Conservation (phyloP, 1,140 invertebrate species). For the Platyscapa corneri region DNA sequence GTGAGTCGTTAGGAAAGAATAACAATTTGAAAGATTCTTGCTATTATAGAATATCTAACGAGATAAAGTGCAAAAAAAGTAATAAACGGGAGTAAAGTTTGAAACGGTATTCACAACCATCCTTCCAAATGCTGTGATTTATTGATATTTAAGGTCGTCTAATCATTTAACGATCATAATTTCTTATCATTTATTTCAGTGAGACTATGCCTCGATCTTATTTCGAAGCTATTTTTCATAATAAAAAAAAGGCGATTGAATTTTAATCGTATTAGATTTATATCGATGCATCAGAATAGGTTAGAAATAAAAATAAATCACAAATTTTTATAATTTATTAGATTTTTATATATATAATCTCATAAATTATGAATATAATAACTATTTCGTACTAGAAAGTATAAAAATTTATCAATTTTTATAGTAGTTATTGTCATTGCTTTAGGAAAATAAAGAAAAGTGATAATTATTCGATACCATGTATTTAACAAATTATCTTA, state of each 20-base stretch:
- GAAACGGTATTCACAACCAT: conserved; percentile 50
- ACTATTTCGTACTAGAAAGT: not conserved
- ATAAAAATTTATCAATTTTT: conserved; percentile 29
- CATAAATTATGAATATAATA: conserved; percentile 35
- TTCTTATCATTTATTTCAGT: conserved; percentile 36
- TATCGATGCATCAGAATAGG: conserved; percentile 35
- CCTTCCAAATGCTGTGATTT: conserved; percentile 61
- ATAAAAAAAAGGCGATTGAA: conserved; percentile 35
- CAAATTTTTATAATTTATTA: conserved; percentile 44
- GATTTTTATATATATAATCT: conserved; percentile 31
- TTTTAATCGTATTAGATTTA: conserved; percentile 42
- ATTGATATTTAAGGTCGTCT: conserved; percentile 50
- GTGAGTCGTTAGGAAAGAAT: conserved; percentile 16
- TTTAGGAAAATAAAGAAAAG: conserved; percentile 30
- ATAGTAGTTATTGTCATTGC: conserved; percentile 30
- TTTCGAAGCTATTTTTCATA: conserved; percentile 44
- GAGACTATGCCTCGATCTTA: conserved; percentile 36
- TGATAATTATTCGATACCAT: conserved; percentile 47
- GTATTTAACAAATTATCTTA: conserved; percentile 23
- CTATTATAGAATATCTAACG: conserved; percentile 29
- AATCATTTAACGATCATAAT: conserved; percentile 45
- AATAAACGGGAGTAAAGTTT: conserved; percentile 16
- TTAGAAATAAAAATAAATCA: conserved; percentile 34
- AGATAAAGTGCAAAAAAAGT: conserved; percentile 12
- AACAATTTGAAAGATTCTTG: conserved; percentile 22